Percentiles rank a stretch among this genome's conserved stretches.
phyloP scores from a whole-genome alignment of 2,888 invertebrate species.

The Cataglyphis livida region DNA sequence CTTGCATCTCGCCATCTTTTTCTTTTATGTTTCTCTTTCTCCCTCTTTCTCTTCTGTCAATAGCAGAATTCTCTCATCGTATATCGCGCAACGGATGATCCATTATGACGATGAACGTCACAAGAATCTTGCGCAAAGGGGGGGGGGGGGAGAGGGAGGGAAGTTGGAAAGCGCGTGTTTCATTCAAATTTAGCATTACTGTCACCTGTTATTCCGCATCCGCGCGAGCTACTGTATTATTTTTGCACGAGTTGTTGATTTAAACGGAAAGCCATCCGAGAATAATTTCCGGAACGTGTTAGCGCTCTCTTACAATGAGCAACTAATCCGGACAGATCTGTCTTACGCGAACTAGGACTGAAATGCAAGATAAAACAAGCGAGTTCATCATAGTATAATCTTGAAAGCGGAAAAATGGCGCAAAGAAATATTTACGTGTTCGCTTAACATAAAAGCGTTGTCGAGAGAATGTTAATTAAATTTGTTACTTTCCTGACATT shows the following conservation, averaged over 20 bases:
- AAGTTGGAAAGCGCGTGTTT: constrained; percentile 1
- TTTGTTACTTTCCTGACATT: neutral
- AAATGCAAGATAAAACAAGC: neutral
- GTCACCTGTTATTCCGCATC: constrained; percentile 11
- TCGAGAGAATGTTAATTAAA: neutral
- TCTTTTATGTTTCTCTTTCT: neutral
- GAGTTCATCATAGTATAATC: neutral
- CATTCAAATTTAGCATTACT: constrained; percentile 47
- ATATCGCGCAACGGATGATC: constrained; percentile 33
- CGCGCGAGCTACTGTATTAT: constrained; percentile 15
- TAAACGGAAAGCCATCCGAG: constrained; percentile 36
- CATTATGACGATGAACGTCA: constrained; percentile 26
- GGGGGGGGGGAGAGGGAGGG: neutral
- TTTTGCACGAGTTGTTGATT: constrained; percentile 44
- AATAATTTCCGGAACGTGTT: constrained; percentile 47
- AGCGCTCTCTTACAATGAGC: constrained; percentile 13
- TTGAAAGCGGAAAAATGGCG: neutral
- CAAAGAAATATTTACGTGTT: neutral
- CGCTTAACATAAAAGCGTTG: neutral
- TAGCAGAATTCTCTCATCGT: constrained; percentile 42
- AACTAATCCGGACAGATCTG: constrained; percentile 35
- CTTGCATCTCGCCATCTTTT: neutral
- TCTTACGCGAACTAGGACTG: neutral
- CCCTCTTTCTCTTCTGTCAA: constrained; percentile 17
- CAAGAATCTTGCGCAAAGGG: constrained; percentile 24